Evolutionary conservation across 2,888 invertebrate genomes (phyloP).

Genomic region (Smittia sp.): DNA sequence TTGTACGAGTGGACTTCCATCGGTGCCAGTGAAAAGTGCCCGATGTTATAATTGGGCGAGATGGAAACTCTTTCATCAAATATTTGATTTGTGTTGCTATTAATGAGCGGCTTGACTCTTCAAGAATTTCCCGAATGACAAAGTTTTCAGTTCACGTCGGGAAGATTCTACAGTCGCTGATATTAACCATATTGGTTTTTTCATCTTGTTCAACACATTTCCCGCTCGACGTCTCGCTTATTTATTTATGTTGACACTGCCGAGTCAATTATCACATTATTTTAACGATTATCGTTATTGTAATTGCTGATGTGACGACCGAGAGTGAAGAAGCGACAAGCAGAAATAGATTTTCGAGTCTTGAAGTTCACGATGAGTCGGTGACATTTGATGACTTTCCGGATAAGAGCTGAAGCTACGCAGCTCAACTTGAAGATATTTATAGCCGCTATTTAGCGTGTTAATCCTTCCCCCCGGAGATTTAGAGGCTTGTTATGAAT

Average conservation of each 20-base stretch:
- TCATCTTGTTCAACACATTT: conserved; percentile 17
- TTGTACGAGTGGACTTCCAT: too few relatives aligned
- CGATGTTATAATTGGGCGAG: too few relatives aligned
- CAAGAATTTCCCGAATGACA: too few relatives aligned
- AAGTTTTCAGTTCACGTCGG: too few relatives aligned
- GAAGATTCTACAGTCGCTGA: too few relatives aligned
- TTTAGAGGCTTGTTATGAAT: background rate
- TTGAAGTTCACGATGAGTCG: background rate
- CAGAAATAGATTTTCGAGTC: background rate
- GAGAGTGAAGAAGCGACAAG: background rate
- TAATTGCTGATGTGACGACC: background rate
- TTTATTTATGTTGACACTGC: conserved; percentile 38
- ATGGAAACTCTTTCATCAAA: too few relatives aligned
- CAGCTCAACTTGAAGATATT: background rate
- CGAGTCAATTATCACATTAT: conserved; percentile 39
- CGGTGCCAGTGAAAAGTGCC: too few relatives aligned
- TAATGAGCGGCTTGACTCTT: too few relatives aligned
- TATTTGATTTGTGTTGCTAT: too few relatives aligned
- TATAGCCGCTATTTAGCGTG: background rate
- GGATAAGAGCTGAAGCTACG: too few relatives aligned
- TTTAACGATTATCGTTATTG: conserved; percentile 40
- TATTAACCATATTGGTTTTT: conserved; percentile 31
- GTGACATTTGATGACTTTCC: conserved; percentile 18
- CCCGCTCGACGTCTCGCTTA: background rate
- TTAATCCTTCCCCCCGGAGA: background rate